Evolutionary conservation across 2,113 vertebrate genomes (phyloP).

Genomic region (Perca schrenkii): DNA sequence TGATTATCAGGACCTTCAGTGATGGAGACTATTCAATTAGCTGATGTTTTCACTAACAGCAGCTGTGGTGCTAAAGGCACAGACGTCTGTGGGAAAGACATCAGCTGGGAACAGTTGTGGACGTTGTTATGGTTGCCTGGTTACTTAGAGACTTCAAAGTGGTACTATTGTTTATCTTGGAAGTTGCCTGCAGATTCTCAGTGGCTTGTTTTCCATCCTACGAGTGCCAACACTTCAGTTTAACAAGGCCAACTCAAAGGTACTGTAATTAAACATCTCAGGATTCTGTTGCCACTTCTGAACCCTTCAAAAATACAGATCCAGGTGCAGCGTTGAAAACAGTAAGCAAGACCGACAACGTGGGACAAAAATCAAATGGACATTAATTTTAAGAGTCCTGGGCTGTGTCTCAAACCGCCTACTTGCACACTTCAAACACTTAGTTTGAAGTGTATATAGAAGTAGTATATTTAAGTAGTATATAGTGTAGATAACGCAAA

Average conservation of each 20-base stretch:
- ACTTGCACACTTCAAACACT: too few relatives aligned
- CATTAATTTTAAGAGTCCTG: background rate
- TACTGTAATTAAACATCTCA: slow-evolving; percentile 8
- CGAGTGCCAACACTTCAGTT: background rate
- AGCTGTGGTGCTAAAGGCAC: slow-evolving; percentile 29
- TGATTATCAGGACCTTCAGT: background rate
- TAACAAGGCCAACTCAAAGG: background rate
- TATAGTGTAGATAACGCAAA: too few relatives aligned
- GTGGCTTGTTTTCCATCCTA: slow-evolving; percentile 3
- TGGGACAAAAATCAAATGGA: background rate
- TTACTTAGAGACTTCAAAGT: slow-evolving; percentile 39
- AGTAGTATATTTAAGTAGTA: too few relatives aligned
- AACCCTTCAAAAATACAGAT: background rate
- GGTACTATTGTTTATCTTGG: slow-evolving; percentile 27
- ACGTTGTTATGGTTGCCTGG: slow-evolving; percentile 36
- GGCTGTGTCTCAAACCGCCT: too few relatives aligned
- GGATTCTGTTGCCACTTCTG: background rate
- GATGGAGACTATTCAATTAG: slow-evolving; percentile 7
- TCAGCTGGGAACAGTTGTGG: slow-evolving; percentile 26
- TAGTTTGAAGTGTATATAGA: too few relatives aligned
- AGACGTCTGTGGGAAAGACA: slow-evolving; percentile 27
- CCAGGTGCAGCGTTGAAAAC: background rate
- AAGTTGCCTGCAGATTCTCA: slow-evolving; percentile 9
- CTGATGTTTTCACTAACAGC: slow-evolving; percentile 32
- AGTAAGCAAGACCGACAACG: background rate